phyloP scores from a whole-genome alignment of 2,888 invertebrate genomes.

The Agrochola lota region DNA sequence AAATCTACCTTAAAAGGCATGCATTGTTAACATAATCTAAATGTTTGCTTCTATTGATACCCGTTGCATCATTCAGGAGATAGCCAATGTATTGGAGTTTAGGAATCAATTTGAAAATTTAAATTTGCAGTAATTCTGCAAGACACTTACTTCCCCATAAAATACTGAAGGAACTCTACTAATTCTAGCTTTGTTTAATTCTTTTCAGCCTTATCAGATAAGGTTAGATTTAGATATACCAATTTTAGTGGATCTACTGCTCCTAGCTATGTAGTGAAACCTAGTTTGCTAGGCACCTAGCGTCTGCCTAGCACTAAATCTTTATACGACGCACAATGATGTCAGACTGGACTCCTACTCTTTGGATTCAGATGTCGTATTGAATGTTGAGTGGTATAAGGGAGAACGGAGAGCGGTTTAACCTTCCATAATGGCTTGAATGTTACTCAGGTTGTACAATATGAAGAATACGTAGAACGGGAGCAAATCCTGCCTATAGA shows the following conservation, averaged over 20 bases:
- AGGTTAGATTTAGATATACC: no score
- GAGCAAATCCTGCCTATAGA: neutral
- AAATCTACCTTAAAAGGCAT: no score
- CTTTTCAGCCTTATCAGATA: no score
- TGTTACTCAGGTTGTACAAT: neutral
- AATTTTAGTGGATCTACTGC: constrained; percentile 46
- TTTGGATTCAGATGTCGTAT: constrained; percentile 83
- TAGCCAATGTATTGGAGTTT: neutral
- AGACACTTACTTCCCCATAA: neutral
- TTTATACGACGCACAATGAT: constrained; percentile 78
- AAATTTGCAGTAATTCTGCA: neutral
- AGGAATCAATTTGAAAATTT: neutral
- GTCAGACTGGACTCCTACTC: constrained; percentile 77
- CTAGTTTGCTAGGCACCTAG: constrained; percentile 64
- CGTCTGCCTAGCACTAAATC: constrained; percentile 76
- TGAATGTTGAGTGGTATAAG: constrained; percentile 56
- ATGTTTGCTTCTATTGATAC: no score
- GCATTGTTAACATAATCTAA: no score
- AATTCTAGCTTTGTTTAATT: no score
- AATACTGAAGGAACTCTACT: neutral
- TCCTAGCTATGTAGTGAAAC: constrained; percentile 20
- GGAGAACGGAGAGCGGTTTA: constrained; percentile 9
- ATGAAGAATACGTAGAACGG: no score
- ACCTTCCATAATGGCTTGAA: neutral
- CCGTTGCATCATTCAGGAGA: no score